Percentiles rank a stretch among this genome's conserved stretches.
Conservation (phyloP, 2,888 invertebrate species). For the Nemurella pictetii region DNA sequence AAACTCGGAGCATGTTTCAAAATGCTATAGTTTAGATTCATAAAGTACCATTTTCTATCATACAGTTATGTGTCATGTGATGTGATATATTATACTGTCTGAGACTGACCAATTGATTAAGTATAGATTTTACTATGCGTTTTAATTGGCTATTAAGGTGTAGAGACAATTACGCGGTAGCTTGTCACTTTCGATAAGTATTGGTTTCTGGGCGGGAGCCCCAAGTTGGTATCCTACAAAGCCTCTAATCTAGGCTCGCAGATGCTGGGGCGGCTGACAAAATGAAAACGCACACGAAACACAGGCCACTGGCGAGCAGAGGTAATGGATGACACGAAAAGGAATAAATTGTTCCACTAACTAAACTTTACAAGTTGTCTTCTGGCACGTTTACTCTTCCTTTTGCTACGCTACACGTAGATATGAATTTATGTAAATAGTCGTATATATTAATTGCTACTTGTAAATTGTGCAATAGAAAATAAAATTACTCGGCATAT, state of each 20-base stretch:
- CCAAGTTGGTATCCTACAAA: not conserved
- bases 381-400: not conserved
- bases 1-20: not conserved
- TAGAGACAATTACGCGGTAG: not conserved
- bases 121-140: not conserved
- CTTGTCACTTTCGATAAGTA: not conserved
- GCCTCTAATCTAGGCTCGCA: not conserved
- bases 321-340: not conserved
- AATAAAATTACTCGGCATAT: not conserved
- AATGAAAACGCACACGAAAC: not conserved
- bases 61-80: not conserved
- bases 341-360: not conserved
- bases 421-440: not conserved
- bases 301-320: not conserved
- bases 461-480: not conserved
- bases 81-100: not conserved
- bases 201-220: not conserved
- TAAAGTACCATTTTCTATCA: not conserved
- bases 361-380: not conserved
- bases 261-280: not conserved
- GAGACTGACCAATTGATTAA: not conserved
- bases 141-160: not conserved
- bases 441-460: not conserved
- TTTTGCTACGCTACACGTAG: not conserved
- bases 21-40: not conserved